Base-by-base conservation (phyloP, 2,888 invertebrate genomes). In the Andrena marginata region DNA sequence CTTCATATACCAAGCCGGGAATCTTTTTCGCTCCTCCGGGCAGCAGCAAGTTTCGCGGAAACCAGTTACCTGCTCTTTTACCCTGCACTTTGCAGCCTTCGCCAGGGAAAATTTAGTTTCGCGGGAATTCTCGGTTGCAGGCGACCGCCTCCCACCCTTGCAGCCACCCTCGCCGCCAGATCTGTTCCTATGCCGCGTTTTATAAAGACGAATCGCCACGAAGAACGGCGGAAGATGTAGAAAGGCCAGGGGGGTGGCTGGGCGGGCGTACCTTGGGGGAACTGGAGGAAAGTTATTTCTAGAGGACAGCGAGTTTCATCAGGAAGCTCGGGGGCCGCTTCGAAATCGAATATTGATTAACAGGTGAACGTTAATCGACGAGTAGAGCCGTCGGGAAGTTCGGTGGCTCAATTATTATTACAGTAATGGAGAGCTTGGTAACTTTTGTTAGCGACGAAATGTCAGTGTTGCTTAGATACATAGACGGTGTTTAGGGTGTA, bases 31-130 rank as follows among this genome's bases (percentile, higher is more conserved):
- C 51, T 33, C n/a, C 29, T 16, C 16, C n/a, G 33, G 51, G 49
- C 54, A 49, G 59, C 73, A 65, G 75, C 81, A 88, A 90, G 72
- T 87, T 85, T 77, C 77, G 67, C 68, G 60, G 84, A 90, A 90
- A 84, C 84, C 86, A 90, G 90, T 92, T 91, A 90, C 85, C 85
- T 84, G 89, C 82, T 89, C 90, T 89, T 91, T 90, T 89, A 89
- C 89, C 77, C 84, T 87, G 87, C 88, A 90, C 90, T 90, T 91
- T 86, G 75, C 86, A 86, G 87, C 86, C 85, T 87, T 84, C 80
- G 77, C 75, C 69, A 67, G 56, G 82, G 88, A 84, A 90, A 92
- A 92, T 90, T 89, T 84, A 90, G 86, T 91, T 91, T 89, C 80
- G 64, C 80, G 77, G 65, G 82, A 88, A 87, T 88, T 89, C 85